A percentile compares a stretch with the other conserved stretches of the same genome.
Conservation (phyloP, 2,113 vertebrate species). For the Grammomys dolichurus region DNA sequence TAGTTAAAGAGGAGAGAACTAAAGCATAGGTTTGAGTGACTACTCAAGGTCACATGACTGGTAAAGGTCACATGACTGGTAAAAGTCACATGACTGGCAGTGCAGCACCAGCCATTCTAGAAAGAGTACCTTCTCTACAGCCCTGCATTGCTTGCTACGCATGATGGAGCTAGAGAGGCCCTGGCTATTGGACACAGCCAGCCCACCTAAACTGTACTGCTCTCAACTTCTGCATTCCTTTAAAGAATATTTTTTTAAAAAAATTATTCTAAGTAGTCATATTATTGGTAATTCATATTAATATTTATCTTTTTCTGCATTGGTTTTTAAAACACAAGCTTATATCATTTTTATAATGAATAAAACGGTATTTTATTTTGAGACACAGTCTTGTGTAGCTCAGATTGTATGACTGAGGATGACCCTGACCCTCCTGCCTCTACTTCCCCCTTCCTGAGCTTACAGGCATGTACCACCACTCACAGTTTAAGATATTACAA, state of each 20-base stretch:
- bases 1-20: constrained; percentile 25
- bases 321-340: not conserved
- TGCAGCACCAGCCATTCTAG: not conserved
- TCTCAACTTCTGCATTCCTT: constrained; percentile 51
- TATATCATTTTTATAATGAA: constrained; percentile 51
- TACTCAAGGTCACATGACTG: not conserved
- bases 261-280: constrained; percentile 22
- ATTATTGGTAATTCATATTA: constrained; percentile 31
- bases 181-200: not conserved
- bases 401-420: not conserved
- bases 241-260: not conserved
- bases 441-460: not conserved
- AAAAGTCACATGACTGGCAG: not conserved
- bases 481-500: constrained; percentile 13
- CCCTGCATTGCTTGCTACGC: not conserved
- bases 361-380: not conserved
- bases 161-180: not conserved
- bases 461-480: not conserved
- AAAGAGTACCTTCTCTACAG: not conserved
- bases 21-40: not conserved
- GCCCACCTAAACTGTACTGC: not conserved
- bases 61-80: not conserved
- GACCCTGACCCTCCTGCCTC: not conserved
- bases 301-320: constrained; percentile 25
- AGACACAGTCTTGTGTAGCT: not conserved